A percentile compares a stretch with the other conserved stretches of the same genome.
Evolutionary conservation across 2,888 invertebrate species (phyloP).

Genomic region (Drosophila meridionalis): DNA sequence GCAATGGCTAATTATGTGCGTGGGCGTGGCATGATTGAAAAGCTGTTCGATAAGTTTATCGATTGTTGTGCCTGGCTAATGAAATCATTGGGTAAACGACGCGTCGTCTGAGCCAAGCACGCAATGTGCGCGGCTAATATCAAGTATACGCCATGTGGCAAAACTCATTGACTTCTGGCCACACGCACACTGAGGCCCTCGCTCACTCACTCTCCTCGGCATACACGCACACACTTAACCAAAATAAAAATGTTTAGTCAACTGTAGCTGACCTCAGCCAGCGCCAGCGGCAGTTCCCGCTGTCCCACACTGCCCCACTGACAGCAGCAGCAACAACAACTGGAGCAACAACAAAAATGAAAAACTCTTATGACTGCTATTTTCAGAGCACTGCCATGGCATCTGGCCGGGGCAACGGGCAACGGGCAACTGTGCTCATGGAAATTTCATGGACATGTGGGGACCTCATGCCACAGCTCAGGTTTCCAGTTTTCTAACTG

Average conservation of each 20-base stretch:
- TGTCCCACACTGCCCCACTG: not conserved
- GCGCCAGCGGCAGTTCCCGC: constrained; percentile 31
- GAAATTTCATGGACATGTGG: constrained; percentile 61
- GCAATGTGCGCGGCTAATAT: constrained; percentile 53
- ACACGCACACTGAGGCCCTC: constrained; percentile 10
- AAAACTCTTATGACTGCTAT: constrained; percentile 59
- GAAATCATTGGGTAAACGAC: constrained; percentile 70
- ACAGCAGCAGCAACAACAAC: constrained; percentile 5
- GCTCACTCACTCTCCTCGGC: not conserved
- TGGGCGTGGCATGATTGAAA: constrained; percentile 42
- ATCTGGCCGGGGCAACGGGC: constrained; percentile 22
- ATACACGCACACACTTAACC: constrained; percentile 48
- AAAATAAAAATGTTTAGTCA: constrained; percentile 80
- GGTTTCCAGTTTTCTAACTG: constrained; percentile 64
- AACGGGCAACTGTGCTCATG: constrained; percentile 43
- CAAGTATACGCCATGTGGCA: constrained; percentile 72
- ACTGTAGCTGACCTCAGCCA: constrained; percentile 73
- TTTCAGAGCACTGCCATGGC: constrained; percentile 51
- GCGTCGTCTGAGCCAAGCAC: constrained; percentile 35
- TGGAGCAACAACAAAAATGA: constrained; percentile 30
- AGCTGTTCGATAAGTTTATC: constrained; percentile 48
- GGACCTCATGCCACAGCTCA: constrained; percentile 22
- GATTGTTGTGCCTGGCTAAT: constrained; percentile 63
- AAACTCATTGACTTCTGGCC: constrained; percentile 73
- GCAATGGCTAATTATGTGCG: constrained; percentile 45